A percentile compares a stretch with the other conserved stretches of the same genome.
phyloP scores from a whole-genome alignment of 2,888 invertebrate species.

The Drosophila basisetae region DNA sequence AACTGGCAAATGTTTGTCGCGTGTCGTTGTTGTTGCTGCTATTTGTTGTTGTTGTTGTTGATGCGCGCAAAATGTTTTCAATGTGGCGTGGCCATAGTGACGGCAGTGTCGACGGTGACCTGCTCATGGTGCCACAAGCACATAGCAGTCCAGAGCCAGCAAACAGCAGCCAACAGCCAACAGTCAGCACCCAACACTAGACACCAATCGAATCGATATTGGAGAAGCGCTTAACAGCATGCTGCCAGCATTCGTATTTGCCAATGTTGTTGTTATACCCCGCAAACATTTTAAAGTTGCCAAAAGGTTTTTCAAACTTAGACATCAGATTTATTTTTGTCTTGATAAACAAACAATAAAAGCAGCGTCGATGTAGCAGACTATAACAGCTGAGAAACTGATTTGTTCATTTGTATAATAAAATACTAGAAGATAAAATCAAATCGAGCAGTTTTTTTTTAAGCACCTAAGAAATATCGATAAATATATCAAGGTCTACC shows the following conservation, averaged over 20 bases:
- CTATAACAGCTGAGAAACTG: neutral
- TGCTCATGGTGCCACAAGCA: slow-evolving; percentile 34
- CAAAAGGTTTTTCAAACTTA: neutral
- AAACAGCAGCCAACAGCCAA: slow-evolving; percentile 8
- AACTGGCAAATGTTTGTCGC: slow-evolving; percentile 73
- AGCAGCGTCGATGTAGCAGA: neutral
- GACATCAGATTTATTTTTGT: neutral
- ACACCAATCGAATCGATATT: slow-evolving; percentile 62
- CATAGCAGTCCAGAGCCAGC: neutral
- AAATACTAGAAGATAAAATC: neutral
- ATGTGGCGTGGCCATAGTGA: slow-evolving; percentile 45
- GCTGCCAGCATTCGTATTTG: slow-evolving; percentile 61
- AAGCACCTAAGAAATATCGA: neutral
- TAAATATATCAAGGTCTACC: neutral
- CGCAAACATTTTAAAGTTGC: neutral
- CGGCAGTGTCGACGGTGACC: slow-evolving; percentile 35
- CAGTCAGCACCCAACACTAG: slow-evolving; percentile 25
- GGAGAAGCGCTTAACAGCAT: slow-evolving; percentile 51
- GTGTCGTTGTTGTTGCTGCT: slow-evolving; percentile 42
- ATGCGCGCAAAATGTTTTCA: slow-evolving; percentile 75
- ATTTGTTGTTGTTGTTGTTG: slow-evolving; percentile 35
- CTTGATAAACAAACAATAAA: neutral
- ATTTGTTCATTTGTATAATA: neutral
- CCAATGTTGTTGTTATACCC: slow-evolving; percentile 24
- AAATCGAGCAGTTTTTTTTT: too few species aligned